Base-by-base conservation (phyloP, 1,140 invertebrate species). In the Callitettix versicolor region DNA sequence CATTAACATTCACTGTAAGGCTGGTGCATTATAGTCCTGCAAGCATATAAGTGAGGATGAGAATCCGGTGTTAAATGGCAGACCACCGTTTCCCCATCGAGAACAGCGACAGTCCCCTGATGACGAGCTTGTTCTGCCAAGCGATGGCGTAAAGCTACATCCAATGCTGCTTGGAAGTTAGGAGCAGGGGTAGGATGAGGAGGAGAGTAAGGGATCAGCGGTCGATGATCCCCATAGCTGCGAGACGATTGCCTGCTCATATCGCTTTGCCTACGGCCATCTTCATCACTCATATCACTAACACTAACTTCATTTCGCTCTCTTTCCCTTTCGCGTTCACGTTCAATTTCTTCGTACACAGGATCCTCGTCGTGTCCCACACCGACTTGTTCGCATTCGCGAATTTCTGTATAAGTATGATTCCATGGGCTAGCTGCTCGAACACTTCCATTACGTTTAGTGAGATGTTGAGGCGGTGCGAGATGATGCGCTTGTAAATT, bases 41-140 rank as follows among this genome's bases (percentile, higher is more conserved):
- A 56, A 26, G 56, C 49, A 33, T 62, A 62, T 72, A 73, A 40
- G 73, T 70, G 63, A 75, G 78, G 56, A 76, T 75, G 62, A 74
- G 76, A 64, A 63, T 75, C 68, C 69, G 81, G 84, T 67, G 86
- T 84, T 42, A 90, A 69, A 62, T 88, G 84, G 65, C 86, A 87
- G 11, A 88, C 84, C 30, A 90, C 87, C 56, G 85, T 88, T 62
- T 88, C 84, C 1, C 86, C 85, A 65, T 88, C 85, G 11, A 89
- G 70, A 1, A 89, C 85, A 1, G 86, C 86, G 4, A 87, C 84
- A 65, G 84, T 76, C 15, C 69, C 65, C 36, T 68, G 70, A 22
- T 71, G 71, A n/a, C 59, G 58, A 75, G 62, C 21, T 75, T 79
- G 62, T 78, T 81, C 76, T 77, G 79, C 63, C 75, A 77, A 33